Percentiles rank a stretch among this genome's conserved stretches.
Evolutionary conservation across 2,888 invertebrate species (phyloP).

Genomic region (Embidobia sp.): DNA sequence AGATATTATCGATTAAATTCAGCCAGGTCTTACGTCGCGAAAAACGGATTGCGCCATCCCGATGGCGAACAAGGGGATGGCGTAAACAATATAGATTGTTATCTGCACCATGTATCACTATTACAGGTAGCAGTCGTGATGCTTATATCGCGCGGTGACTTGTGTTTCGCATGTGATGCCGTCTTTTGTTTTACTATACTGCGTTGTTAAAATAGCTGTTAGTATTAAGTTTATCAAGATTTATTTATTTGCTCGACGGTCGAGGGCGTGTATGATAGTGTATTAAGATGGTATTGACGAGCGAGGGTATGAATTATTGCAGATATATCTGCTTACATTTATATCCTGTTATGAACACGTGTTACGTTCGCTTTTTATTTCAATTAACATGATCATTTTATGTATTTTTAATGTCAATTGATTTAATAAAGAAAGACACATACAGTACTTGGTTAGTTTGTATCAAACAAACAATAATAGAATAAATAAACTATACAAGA

Average conservation of each 20-base stretch:
- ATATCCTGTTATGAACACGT: neutral
- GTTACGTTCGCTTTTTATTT: too few species aligned
- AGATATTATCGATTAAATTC: constrained; percentile 44
- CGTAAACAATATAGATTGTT: constrained; percentile 52
- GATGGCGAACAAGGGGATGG: constrained; percentile 11
- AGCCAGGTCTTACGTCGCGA: constrained; percentile 21
- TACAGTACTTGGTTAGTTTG: too few species aligned
- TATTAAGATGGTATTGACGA: constrained; percentile 17
- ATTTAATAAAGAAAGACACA: too few species aligned
- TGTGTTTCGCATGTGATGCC: constrained; percentile 26
- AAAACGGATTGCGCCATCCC: constrained; percentile 34
- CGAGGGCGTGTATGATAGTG: neutral
- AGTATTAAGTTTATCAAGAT: constrained; percentile 31
- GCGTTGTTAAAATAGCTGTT: constrained; percentile 22
- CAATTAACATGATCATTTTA: too few species aligned
- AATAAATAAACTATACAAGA: too few species aligned
- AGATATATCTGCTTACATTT: neutral
- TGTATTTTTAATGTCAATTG: too few species aligned
- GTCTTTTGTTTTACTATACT: constrained; percentile 31
- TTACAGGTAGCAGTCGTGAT: constrained; percentile 41
- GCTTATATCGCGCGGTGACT: constrained; percentile 33
- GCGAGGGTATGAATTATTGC: constrained; percentile 6
- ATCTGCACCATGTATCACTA: constrained; percentile 37
- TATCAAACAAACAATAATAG: too few species aligned
- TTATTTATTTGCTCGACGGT: constrained; percentile 30